These are phyloP conservation scores for Oryzias melastigma DNA, from an alignment of 2,113 vertebrate genomes.

Conservation along the genomic window DNA sequence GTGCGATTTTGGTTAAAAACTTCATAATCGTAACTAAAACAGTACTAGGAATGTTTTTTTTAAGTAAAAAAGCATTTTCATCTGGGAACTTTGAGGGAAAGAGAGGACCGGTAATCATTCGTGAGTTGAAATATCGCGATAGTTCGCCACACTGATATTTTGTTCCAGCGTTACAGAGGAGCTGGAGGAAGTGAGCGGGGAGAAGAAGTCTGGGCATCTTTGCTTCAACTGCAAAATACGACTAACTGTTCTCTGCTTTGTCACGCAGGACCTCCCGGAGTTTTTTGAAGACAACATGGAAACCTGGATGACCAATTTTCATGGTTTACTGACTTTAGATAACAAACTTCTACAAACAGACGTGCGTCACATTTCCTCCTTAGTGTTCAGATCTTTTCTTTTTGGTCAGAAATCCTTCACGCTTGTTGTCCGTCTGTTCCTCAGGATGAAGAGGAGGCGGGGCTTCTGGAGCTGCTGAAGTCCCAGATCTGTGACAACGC, in stretches of 20 bases:
- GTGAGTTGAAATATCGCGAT: no score
- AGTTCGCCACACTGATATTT: no score
- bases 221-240: no score
- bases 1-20: no score
- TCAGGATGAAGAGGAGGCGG: slow-evolving; percentile 98
- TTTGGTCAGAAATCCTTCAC: background rate
- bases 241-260: background rate
- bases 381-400: background rate
- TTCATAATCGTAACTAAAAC: no score
- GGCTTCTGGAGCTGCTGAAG: slow-evolving; percentile 93
- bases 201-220: no score
- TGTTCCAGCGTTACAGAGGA: no score
- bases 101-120: no score
- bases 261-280: slow-evolving; percentile 91
- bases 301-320: slow-evolving; percentile 99
- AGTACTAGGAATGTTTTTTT: no score
- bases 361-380: slow-evolving; percentile 75
- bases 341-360: slow-evolving; percentile 97
- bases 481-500: slow-evolving; percentile 99
- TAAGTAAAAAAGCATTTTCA: no score
- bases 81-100: no score
- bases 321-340: slow-evolving; percentile 93
- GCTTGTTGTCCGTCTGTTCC: background rate
- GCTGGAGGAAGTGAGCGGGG: no score
- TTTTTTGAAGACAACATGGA: slow-evolving; percentile 99